Evolutionary conservation across 2,888 invertebrate species (phyloP).

Genomic region (Ceriagrion tenellum): DNA sequence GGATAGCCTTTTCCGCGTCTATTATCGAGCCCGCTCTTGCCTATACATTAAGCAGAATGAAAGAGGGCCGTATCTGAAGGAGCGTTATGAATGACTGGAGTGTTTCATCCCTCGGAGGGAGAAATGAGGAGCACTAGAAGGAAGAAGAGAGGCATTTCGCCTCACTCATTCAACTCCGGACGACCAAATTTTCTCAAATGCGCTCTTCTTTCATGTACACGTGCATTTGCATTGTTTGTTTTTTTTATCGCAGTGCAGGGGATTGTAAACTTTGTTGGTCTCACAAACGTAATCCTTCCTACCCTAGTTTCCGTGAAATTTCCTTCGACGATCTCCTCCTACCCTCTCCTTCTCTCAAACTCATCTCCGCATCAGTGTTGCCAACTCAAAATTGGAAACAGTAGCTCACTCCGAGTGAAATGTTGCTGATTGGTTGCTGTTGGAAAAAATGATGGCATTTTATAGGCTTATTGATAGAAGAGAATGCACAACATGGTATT

Average conservation of each 20-base stretch:
- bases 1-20: neutral
- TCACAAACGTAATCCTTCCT: neutral
- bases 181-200: neutral
- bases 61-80: neutral
- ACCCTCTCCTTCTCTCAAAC: no score
- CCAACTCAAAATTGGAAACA: no score
- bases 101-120: neutral
- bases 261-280: neutral
- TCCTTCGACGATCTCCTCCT: neutral
- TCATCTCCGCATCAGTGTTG: neutral
- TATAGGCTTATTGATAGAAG: no score
- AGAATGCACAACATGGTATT: no score
- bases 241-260: neutral
- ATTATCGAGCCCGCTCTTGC: neutral
- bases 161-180: neutral
- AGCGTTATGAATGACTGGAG: neutral
- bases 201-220: neutral
- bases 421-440: no score
- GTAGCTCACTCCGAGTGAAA: no score
- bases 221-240: neutral
- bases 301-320: neutral
- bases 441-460: no score
- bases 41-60: neutral
- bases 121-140: no score
- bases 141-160: neutral